Percentiles rank a stretch among this genome's conserved stretches.
These are phyloP conservation scores for Martes martes DNA, from an alignment of 2,113 vertebrate genomes.

Conservation along the genomic window DNA sequence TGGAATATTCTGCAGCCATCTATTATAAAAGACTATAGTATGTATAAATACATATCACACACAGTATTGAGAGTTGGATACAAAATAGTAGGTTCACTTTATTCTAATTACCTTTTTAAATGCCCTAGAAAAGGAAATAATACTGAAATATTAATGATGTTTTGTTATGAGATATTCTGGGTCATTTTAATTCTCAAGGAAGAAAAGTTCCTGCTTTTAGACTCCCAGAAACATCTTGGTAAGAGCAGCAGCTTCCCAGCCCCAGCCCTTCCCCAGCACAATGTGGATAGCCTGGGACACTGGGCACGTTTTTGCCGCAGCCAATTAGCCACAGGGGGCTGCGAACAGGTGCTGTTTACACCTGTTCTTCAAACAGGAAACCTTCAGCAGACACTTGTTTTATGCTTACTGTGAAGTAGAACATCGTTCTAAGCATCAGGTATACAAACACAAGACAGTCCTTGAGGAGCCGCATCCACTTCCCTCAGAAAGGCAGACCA, in stretches of 20 bases:
- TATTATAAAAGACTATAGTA: background rate
- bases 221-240: background rate
- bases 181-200: background rate
- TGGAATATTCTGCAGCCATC: background rate
- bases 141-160: background rate
- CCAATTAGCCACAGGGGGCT: background rate
- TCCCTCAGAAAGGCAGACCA: background rate
- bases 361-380: background rate
- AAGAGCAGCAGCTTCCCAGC: background rate
- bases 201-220: background rate
- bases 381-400: background rate
- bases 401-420: background rate
- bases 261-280: background rate
- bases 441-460: background rate
- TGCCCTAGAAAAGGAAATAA: background rate
- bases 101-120: background rate
- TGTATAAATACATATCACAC: background rate
- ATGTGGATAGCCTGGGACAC: background rate
- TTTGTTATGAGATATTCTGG: background rate
- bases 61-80: background rate
- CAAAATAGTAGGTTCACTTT: background rate
- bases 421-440: background rate
- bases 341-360: rapidly evolving
- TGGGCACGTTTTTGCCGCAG: background rate
- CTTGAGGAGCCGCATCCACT: background rate